These are phyloP conservation scores for Diaperis boleti DNA, from an alignment of 2,888 invertebrate genomes.

Conservation along the genomic window DNA sequence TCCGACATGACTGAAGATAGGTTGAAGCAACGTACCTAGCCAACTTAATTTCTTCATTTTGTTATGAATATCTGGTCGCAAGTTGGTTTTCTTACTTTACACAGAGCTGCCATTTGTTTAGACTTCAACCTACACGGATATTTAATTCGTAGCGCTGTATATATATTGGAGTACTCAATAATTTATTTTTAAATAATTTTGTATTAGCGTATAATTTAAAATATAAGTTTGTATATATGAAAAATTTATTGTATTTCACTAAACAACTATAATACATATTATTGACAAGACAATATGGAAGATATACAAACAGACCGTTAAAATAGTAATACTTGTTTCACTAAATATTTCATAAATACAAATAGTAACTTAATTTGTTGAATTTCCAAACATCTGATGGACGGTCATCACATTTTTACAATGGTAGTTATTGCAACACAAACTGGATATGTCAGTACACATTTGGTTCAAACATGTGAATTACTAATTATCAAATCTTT, in stretches of 20 bases:
- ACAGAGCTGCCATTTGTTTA: no score
- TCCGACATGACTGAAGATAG: background rate
- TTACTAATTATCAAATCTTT: background rate
- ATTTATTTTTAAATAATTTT: slow-evolving; percentile 31
- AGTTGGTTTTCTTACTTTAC: no score
- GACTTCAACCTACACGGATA: no score
- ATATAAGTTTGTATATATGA: slow-evolving; percentile 35
- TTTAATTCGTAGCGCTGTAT: slow-evolving; percentile 26
- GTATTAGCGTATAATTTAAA: slow-evolving; percentile 21
- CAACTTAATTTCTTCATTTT: no score
- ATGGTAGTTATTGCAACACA: slow-evolving; percentile 31
- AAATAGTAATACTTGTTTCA: slow-evolving; percentile 49
- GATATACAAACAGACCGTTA: slow-evolving; percentile 62
- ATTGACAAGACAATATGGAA: slow-evolving; percentile 63
- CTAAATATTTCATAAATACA: slow-evolving; percentile 41
- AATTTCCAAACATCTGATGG: slow-evolving; percentile 37
- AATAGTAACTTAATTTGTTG: slow-evolving; percentile 31
- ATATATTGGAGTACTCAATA: slow-evolving; percentile 14
- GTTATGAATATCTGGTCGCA: no score
- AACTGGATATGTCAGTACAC: slow-evolving; percentile 37
- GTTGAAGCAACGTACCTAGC: no score
- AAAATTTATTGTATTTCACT: slow-evolving; percentile 53
- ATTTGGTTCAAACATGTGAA: slow-evolving; percentile 27
- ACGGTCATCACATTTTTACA: slow-evolving; percentile 40
- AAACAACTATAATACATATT: slow-evolving; percentile 59